phyloP scores from a whole-genome alignment of 2,113 vertebrate species.

The Pseudopodoces humilis region DNA sequence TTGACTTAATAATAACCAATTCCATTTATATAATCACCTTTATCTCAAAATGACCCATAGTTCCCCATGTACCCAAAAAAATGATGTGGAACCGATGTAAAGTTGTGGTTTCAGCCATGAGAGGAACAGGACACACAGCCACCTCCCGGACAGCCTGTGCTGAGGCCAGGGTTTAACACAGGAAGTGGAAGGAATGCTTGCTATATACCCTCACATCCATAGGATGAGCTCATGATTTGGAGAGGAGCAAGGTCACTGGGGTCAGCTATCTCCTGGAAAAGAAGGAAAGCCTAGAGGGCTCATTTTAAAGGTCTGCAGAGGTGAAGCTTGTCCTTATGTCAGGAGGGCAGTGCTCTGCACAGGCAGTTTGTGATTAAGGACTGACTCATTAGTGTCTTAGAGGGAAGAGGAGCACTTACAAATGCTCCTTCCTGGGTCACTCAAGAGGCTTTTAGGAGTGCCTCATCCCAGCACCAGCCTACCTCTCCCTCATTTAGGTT shows the following conservation, averaged over 20 bases:
- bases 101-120: accelerated
- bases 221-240: neutral
- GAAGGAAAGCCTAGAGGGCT: neutral
- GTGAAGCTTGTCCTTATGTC: slow-evolving; percentile 18
- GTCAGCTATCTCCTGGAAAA: slow-evolving; percentile 2
- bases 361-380: slow-evolving; percentile 34
- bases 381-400: slow-evolving; percentile 23
- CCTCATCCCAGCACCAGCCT: neutral
- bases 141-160: neutral
- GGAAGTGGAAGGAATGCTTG: neutral
- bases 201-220: neutral
- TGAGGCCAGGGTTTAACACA: neutral
- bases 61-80: neutral
- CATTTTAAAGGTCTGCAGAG: slow-evolving; percentile 21
- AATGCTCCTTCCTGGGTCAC: slow-evolving; percentile 18
- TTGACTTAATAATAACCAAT: neutral
- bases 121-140: neutral
- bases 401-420: slow-evolving; percentile 28
- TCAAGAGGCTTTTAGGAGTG: slow-evolving; percentile 36
- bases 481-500: slow-evolving; percentile 13
- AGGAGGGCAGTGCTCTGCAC: neutral
- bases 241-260: neutral
- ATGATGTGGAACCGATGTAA: neutral
- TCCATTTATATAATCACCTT: neutral
- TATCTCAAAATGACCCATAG: neutral